Base-by-base conservation (phyloP, 2,888 invertebrate species). In the Amphiduros pacificus region DNA sequence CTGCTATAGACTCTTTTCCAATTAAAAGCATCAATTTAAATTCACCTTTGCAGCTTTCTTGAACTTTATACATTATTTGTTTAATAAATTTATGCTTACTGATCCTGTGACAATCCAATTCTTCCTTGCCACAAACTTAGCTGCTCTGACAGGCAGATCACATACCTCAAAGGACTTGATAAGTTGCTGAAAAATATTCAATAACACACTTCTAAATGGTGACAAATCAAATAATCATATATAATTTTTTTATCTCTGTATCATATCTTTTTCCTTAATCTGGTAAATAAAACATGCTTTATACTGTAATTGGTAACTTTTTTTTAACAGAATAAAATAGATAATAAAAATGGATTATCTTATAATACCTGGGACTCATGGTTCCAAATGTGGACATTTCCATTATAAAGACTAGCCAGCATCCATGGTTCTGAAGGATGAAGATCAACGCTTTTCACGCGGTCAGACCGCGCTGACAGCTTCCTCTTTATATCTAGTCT, bases 301-400 rank as follows among this genome's bases (percentile, higher is more conserved):
- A n/a, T n/a, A n/a, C n/a, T n/a, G n/a, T n/a, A n/a, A n/a, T n/a
- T n/a, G n/a, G n/a, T n/a, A n/a, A n/a, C n/a, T n/a, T n/a, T n/a
- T n/a, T n/a, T n/a, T n/a, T n/a, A n/a, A n/a, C n/a, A n/a, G n/a
- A n/a, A n/a, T n/a, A n/a, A n/a, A n/a, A n/a, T n/a, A n/a, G n/a
- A n/a, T n/a, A n/a, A n/a, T n/a, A 20, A 9, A 17, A 52, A 17
- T 27, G 6, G 6, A 52, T 11, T 5, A 14, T 20, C 6, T 50
- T n/a, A 11, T 24, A 28, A 26, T 71, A 83, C 83, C 83, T 97
- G 97, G 65, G 91, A 93, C 82, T 99, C 98, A 85, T 94, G 91
- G 83, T 99, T 98, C 97, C 98, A 99, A 78, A 99, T 93, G 87
- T 99, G 97, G 74, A 98, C 95, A 85, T 98, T 94, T 73, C 99